Evolutionary conservation across 2,797 vertebrate species (phyloP).

Genomic region (Prunella strophiata): DNA sequence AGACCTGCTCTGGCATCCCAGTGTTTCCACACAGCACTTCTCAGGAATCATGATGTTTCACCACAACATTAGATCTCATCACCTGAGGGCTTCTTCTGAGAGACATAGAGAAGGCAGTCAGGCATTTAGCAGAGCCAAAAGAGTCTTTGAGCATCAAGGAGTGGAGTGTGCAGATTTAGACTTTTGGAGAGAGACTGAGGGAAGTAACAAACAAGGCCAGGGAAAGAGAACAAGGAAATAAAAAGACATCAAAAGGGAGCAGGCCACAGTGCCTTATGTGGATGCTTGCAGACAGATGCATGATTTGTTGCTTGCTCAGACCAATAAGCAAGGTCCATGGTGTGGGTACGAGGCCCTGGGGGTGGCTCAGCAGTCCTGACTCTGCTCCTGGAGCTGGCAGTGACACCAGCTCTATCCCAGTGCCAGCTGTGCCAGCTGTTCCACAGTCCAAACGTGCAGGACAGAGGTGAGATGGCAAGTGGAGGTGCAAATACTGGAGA

Average conservation of each 20-base stretch:
- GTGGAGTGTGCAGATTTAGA: background rate
- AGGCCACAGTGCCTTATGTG: accelerated
- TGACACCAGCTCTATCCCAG: background rate
- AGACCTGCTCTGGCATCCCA: background rate
- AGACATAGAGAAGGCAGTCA: background rate
- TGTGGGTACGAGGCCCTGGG: accelerated
- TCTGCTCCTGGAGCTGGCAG: accelerated
- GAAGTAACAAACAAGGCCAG: background rate
- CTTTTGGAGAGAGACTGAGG: background rate
- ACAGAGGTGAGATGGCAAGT: background rate
- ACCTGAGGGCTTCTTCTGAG: background rate
- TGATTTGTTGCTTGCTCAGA: background rate
- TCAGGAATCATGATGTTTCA: background rate
- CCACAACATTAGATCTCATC: background rate
- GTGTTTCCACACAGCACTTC: background rate
- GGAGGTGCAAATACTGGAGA: background rate
- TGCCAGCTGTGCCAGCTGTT: accelerated
- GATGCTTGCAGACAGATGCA: background rate
- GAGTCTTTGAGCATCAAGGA: background rate
- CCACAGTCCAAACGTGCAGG: background rate
- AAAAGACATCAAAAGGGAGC: background rate
- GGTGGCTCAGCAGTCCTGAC: accelerated
- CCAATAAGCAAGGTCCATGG: accelerated
- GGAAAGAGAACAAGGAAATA: background rate
- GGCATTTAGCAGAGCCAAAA: background rate